These are phyloP conservation scores for Drosophila yakuba DNA, from an alignment of 1,140 invertebrate genomes.

Conservation along the genomic window DNA sequence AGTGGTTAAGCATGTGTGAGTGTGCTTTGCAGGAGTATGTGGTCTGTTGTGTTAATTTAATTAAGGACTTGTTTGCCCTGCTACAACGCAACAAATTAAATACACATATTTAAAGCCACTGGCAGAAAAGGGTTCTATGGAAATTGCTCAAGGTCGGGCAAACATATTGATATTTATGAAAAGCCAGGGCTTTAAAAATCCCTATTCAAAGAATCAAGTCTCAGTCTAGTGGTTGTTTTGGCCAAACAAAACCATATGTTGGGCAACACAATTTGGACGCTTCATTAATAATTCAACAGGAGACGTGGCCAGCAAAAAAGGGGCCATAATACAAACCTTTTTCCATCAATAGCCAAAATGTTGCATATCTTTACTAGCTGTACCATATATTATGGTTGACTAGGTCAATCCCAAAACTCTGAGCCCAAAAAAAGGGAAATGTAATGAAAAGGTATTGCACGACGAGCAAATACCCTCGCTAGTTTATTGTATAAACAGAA, in stretches of 20 bases:
- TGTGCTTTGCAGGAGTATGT: constrained; percentile 44
- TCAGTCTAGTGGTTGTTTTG: constrained; percentile 42
- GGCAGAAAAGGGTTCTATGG: constrained; percentile 17
- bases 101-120: constrained; percentile 28
- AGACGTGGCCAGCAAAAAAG: constrained; percentile 31
- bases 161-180: constrained; percentile 11
- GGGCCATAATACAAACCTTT: constrained; percentile 52
- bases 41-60: constrained; percentile 79
- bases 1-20: constrained; percentile 25
- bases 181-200: constrained; percentile 13
- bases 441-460: not conserved
- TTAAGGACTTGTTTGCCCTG: constrained; percentile 54
- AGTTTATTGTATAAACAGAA: not conserved
- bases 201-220: constrained; percentile 49
- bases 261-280: constrained; percentile 35
- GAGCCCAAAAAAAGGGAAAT: not conserved
- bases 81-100: constrained; percentile 32
- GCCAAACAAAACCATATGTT: constrained; percentile 55
- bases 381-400: constrained; percentile 37
- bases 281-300: constrained; percentile 81
- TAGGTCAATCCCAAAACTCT: constrained; percentile 24
- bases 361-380: constrained; percentile 38
- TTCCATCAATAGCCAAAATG: constrained; percentile 66
- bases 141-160: constrained; percentile 27
- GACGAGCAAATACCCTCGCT: constrained; percentile 9